Percentiles rank a stretch among this genome's conserved stretches.
Evolutionary conservation across 2,888 invertebrate genomes (phyloP).

Genomic region (Leptura quadrifasciata): DNA sequence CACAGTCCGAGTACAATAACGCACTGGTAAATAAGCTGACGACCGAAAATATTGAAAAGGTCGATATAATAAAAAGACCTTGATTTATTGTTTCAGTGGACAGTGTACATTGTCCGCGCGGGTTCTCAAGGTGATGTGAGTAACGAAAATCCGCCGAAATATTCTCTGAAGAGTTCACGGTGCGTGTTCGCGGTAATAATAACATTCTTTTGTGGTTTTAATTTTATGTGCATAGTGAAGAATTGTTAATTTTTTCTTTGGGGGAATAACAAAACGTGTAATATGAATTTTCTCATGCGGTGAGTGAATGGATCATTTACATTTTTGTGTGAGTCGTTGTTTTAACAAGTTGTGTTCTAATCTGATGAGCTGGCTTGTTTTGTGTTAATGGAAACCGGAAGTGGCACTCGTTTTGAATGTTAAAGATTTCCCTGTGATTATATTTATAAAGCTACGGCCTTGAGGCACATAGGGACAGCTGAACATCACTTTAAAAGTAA

Average conservation of each 20-base stretch:
- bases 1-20: slow-evolving; percentile 32
- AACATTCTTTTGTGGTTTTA: slow-evolving; percentile 7
- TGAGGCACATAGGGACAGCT: neutral
- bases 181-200: slow-evolving; percentile 11
- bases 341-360: slow-evolving; percentile 11
- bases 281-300: slow-evolving; percentile 9
- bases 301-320: slow-evolving; percentile 11
- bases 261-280: slow-evolving; percentile 8
- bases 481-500: neutral
- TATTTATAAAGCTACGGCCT: neutral
- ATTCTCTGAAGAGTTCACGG: neutral
- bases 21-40: slow-evolving; percentile 28
- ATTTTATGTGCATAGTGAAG: neutral
- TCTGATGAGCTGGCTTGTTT: slow-evolving; percentile 6
- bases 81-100: slow-evolving; percentile 14
- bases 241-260: slow-evolving; percentile 10
- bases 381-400: slow-evolving; percentile 14
- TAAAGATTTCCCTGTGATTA: slow-evolving; percentile 2
- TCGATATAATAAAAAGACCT: slow-evolving; percentile 26
- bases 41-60: slow-evolving; percentile 29
- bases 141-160: slow-evolving; percentile 12
- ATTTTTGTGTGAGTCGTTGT: slow-evolving; percentile 2
- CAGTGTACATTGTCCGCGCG: neutral
- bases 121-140: neutral
- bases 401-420: slow-evolving; percentile 10